Percentiles rank a stretch among this genome's conserved stretches.
These are phyloP conservation scores for Oncorhynchus masou DNA, from an alignment of 2,113 vertebrate genomes.

Conservation along the genomic window DNA sequence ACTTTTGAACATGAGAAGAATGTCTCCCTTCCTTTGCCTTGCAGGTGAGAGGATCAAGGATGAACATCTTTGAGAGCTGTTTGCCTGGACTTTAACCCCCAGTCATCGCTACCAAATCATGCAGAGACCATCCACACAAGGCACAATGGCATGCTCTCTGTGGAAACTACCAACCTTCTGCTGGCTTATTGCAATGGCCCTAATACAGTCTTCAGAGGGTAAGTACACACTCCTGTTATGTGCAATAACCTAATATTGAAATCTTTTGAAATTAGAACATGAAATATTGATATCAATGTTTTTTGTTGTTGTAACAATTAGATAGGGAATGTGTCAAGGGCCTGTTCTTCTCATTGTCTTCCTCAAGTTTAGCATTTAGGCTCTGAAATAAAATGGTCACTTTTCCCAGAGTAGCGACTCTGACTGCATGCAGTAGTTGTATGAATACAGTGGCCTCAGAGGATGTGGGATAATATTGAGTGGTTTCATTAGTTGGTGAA, in stretches of 20 bases:
- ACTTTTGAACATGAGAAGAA: conserved; percentile 47
- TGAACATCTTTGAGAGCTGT: conserved; percentile 82
- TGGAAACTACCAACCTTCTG: conserved; percentile 92
- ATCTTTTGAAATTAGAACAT: conserved; percentile 12
- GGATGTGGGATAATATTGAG: conserved; percentile 52
- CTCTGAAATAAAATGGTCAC: conserved; percentile 13
- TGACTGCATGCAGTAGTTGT: conserved; percentile 44
- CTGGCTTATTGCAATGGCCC: conserved; percentile 87
- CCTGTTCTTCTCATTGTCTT: neutral
- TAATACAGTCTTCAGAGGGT: conserved; percentile 93
- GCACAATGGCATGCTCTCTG: conserved; percentile 91
- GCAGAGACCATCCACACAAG: conserved; percentile 79
- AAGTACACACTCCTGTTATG: conserved; percentile 60
- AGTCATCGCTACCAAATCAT: conserved; percentile 79
- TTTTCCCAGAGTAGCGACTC: conserved; percentile 39
- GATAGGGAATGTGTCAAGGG: conserved; percentile 2
- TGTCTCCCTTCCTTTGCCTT: conserved; percentile 51
- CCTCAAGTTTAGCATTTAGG: conserved; percentile 21
- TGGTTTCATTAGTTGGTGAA: conserved; percentile 68
- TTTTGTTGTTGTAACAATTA: conserved; percentile 6
- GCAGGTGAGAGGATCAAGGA: conserved; percentile 89
- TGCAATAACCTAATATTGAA: conserved; percentile 1
- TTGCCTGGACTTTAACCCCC: conserved; percentile 85
- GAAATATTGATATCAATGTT: neutral
- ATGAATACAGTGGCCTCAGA: conserved; percentile 55